Percentiles rank a stretch among this genome's conserved stretches.
phyloP scores from a whole-genome alignment of 2,113 vertebrate genomes.

The Clarias gariepinus region DNA sequence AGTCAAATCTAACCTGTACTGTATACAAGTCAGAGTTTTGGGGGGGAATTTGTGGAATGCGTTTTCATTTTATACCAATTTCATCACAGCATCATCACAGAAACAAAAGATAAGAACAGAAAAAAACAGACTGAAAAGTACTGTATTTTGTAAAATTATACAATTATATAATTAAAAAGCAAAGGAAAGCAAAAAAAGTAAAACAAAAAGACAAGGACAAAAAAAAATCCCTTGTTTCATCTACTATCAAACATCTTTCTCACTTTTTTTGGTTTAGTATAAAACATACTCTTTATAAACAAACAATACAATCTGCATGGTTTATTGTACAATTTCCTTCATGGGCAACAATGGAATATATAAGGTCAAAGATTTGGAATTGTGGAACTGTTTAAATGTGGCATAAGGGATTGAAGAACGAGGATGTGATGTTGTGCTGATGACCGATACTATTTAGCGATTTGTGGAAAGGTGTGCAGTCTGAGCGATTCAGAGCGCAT shows the following conservation, averaged over 20 bases:
- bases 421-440: constrained; percentile 53
- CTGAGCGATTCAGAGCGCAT: not conserved
- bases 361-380: constrained; percentile 62
- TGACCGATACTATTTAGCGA: constrained; percentile 65
- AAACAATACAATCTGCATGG: constrained; percentile 78
- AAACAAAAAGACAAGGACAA: constrained; percentile 68
- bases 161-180: constrained; percentile 55
- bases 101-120: constrained; percentile 26
- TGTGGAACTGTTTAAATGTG: not conserved
- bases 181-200: constrained; percentile 58
- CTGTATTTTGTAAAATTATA: constrained; percentile 19
- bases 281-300: constrained; percentile 87
- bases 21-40: constrained; percentile 21
- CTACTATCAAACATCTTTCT: constrained; percentile 70
- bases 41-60: constrained; percentile 18
- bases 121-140: not conserved
- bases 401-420: not conserved
- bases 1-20: not conserved
- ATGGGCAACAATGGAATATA: constrained; percentile 62
- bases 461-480: constrained; percentile 61
- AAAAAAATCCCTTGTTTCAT: constrained; percentile 71
- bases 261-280: constrained; percentile 73
- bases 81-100: constrained; percentile 23
- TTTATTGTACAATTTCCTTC: constrained; percentile 80
- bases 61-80: not conserved